phyloP scores from a whole-genome alignment of 2,888 invertebrate genomes.

The Ischnus inquisitorius region DNA sequence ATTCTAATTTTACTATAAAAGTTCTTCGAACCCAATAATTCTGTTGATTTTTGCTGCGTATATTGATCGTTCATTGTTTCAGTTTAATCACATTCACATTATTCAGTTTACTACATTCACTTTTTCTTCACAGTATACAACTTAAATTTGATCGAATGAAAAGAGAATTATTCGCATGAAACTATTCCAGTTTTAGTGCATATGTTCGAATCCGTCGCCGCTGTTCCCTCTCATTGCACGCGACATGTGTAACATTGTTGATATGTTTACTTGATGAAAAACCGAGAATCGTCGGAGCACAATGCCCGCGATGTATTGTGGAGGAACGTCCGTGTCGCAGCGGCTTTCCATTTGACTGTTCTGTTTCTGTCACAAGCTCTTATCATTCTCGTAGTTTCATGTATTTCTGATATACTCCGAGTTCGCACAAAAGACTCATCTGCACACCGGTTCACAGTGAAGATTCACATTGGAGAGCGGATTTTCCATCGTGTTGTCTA shows the following conservation, averaged over 20 bases:
- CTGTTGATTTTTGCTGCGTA: too few relatives aligned
- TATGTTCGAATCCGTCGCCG: neutral
- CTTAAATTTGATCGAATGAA: neutral
- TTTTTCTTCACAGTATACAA: neutral
- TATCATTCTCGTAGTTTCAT: neutral
- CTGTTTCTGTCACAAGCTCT: slow-evolving; percentile 33
- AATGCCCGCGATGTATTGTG: slow-evolving; percentile 35
- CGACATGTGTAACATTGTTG: slow-evolving; percentile 20
- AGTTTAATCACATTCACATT: too few relatives aligned
- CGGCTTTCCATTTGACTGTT: slow-evolving; percentile 38
- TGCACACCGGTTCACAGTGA: slow-evolving; percentile 16
- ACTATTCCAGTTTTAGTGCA: neutral
- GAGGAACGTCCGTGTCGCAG: neutral
- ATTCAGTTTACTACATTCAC: neutral
- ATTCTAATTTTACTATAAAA: too few relatives aligned
- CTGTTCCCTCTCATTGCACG: slow-evolving; percentile 25
- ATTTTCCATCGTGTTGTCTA: slow-evolving; percentile 11
- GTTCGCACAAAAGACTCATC: slow-evolving; percentile 18
- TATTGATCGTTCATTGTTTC: too few relatives aligned
- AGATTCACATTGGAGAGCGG: slow-evolving; percentile 22
- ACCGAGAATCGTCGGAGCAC: slow-evolving; percentile 34
- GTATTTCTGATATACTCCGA: slow-evolving; percentile 2
- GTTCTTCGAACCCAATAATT: too few relatives aligned
- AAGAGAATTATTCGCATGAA: too few relatives aligned
- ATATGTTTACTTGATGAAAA: slow-evolving; percentile 38